phyloP scores from a whole-genome alignment of 2,888 invertebrate species.

The Choreutis nemorana region DNA sequence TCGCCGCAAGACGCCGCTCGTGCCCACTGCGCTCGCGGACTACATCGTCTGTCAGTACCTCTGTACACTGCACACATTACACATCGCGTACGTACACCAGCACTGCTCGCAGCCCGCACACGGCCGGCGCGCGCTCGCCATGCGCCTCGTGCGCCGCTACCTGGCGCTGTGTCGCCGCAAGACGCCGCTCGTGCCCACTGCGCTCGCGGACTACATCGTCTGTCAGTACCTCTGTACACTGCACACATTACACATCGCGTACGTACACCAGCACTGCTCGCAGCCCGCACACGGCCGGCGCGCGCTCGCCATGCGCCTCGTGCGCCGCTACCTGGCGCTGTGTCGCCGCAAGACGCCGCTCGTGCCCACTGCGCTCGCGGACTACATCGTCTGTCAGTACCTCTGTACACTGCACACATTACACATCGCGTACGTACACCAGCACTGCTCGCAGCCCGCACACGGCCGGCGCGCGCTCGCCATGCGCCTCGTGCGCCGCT shows the following conservation, averaged over 20 bases:
- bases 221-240: conserved; percentile 49
- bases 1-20: conserved; percentile 85
- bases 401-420: no score
- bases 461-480: conserved; percentile 75
- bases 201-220: conserved; percentile 89
- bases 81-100: conserved; percentile 97
- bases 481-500: conserved; percentile 93
- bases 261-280: conserved; percentile 90
- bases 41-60: conserved; percentile 75
- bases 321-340: conserved; percentile 91
- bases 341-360: conserved; percentile 89
- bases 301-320: conserved; percentile 89
- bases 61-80: no score
- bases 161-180: conserved; percentile 90
- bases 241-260: conserved; percentile 99
- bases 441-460: conserved; percentile 81
- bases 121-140: conserved; percentile 77
- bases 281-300: conserved; percentile 72
- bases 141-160: conserved; percentile 94
- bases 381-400: conserved; percentile 79
- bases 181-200: conserved; percentile 85
- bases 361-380: conserved; percentile 87
- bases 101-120: conserved; percentile 80
- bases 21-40: conserved; percentile 88
- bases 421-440: conserved; percentile 99